phyloP scores from a whole-genome alignment of 2,113 vertebrate species.

The Catharus minimus region DNA sequence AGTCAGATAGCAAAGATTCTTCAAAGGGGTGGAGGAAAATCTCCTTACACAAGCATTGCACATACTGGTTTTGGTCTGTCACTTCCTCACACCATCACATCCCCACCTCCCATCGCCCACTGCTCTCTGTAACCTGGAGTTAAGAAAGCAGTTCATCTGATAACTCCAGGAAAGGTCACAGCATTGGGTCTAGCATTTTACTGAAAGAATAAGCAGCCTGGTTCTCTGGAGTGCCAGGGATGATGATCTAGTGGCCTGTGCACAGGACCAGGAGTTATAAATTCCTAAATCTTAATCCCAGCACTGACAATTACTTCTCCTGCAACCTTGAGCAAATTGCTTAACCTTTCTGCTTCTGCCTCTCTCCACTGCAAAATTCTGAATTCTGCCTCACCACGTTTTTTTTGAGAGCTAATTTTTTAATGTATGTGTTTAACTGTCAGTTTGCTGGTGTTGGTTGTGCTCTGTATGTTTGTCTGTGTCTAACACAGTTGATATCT shows the following conservation, averaged over 20 bases:
- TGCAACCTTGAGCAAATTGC: slow-evolving; percentile 23
- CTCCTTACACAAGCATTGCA: background rate
- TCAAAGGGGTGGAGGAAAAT: background rate
- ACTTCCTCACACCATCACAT: background rate
- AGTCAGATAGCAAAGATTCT: background rate
- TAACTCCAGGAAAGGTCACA: slow-evolving; percentile 22
- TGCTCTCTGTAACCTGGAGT: background rate
- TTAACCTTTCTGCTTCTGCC: slow-evolving; percentile 24
- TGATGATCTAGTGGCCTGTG: background rate
- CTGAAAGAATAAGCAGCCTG: slow-evolving; percentile 27
- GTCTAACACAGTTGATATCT: background rate
- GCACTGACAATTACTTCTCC: slow-evolving; percentile 32
- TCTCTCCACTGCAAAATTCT: background rate
- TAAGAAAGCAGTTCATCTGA: slow-evolving; percentile 27
- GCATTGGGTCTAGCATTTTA: slow-evolving; percentile 23
- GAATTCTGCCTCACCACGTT: background rate
- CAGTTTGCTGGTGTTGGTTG: background rate
- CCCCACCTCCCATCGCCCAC: background rate
- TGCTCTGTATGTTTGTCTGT: background rate
- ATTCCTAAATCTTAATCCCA: slow-evolving; percentile 48
- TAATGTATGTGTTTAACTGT: background rate
- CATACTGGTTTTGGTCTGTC: background rate
- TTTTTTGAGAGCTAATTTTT: background rate
- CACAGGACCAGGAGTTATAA: slow-evolving; percentile 22
- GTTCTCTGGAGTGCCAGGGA: background rate